phyloP scores from a whole-genome alignment of 2,888 invertebrate genomes.

The Metellina segmentata region DNA sequence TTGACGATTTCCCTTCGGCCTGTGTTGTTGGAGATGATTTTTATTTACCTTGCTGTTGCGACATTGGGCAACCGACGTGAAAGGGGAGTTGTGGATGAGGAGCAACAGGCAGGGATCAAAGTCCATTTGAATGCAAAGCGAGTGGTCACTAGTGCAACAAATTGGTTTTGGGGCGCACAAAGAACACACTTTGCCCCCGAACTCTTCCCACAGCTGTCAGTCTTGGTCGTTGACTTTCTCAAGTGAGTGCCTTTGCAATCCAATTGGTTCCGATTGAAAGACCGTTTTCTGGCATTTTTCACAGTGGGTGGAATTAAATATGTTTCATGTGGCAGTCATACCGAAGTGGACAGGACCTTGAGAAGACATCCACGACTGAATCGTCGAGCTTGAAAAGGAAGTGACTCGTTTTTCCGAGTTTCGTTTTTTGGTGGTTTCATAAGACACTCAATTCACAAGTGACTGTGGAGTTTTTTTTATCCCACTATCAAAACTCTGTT shows the following conservation, averaged over 20 bases:
- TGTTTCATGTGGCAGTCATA: no score
- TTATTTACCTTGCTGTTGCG: constrained; percentile 27
- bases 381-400: no score
- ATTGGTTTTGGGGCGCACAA: constrained; percentile 33
- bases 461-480: no score
- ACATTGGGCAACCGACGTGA: not conserved
- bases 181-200: not conserved
- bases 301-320: no score
- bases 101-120: not conserved
- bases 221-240: not conserved
- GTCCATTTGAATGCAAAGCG: constrained; percentile 30
- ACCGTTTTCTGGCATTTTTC: no score
- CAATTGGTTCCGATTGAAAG: no score
- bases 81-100: not conserved
- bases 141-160: constrained; percentile 45
- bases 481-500: no score
- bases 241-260: not conserved
- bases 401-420: no score
- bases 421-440: no score
- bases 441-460: no score
- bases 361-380: no score
- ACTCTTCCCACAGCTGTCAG: not conserved
- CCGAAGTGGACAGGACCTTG: no score
- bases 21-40: constrained; percentile 11
- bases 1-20: constrained; percentile 38